phyloP scores from a whole-genome alignment of 2,113 vertebrate species.

The western clawed frog (Xenopus tropicalis) region DNA sequence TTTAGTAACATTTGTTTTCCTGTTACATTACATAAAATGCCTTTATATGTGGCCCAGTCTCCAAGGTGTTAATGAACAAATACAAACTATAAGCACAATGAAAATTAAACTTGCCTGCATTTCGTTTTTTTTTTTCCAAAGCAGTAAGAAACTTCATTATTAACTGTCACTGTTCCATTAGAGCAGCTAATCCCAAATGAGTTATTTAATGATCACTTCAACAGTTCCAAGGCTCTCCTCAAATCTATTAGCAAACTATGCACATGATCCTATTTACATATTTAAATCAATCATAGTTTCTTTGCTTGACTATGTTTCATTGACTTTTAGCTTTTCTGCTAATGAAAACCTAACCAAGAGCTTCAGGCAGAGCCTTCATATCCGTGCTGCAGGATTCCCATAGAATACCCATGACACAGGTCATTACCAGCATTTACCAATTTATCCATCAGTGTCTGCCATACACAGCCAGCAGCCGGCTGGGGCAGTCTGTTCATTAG shows the following conservation, averaged over 20 bases:
- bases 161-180: conserved; percentile 1
- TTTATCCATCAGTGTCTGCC: conserved; percentile 14
- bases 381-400: not conserved
- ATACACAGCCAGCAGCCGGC: not conserved
- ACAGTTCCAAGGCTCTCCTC: not conserved
- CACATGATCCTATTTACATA: conserved; percentile 15
- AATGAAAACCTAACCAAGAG: not conserved
- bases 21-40: not conserved
- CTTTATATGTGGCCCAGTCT: not conserved
- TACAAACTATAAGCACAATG: not conserved
- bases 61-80: not conserved
- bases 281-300: conserved; percentile 29
- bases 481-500: not conserved
- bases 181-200: conserved; percentile 16
- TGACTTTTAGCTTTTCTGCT: conserved; percentile 7
- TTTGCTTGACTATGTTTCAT: conserved; percentile 1
- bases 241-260: conserved; percentile 8
- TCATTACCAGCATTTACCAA: conserved; percentile 14
- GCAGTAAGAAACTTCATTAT: not conserved
- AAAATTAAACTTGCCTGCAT: not conserved
- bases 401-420: conserved; percentile 4
- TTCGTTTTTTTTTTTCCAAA: not conserved
- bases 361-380: conserved; percentile 11
- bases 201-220: conserved; percentile 14
- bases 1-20: no score